Percentiles rank a stretch among this genome's conserved stretches.
Evolutionary conservation across 2,113 vertebrate species (phyloP).

Genomic region (Tapirus terrestris): DNA sequence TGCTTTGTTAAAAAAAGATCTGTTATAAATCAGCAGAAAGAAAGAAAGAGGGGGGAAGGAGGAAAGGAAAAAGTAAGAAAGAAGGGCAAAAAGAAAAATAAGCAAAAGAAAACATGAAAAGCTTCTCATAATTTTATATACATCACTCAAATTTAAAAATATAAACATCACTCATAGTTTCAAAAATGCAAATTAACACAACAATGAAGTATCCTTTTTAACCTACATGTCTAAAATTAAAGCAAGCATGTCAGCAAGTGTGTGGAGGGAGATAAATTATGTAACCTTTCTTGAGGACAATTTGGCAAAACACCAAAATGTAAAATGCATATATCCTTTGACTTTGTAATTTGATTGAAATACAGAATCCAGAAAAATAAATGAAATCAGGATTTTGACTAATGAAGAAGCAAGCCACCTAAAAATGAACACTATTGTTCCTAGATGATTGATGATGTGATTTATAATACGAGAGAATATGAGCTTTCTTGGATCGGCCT

Average conservation of each 20-base stretch:
- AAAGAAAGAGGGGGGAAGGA: not conserved
- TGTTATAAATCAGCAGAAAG: not conserved
- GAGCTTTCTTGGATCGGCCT: not conserved
- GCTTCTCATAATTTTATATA: conserved; percentile 3
- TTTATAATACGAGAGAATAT: conserved; percentile 37
- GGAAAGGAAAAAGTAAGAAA: not conserved
- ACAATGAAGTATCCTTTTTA: not conserved
- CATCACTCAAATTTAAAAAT: not conserved
- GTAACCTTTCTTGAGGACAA: not conserved
- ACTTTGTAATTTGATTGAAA: conserved; percentile 27
- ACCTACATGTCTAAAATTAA: not conserved
- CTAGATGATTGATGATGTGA: not conserved
- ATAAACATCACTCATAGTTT: not conserved
- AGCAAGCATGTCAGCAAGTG: not conserved
- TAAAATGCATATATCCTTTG: not conserved
- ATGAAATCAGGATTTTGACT: conserved; percentile 47
- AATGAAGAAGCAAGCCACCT: not conserved
- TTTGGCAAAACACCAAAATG: conserved; percentile 37
- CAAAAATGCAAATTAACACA: not conserved
- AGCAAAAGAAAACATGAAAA: not conserved
- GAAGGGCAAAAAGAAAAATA: not conserved
- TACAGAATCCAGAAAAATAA: conserved; percentile 49
- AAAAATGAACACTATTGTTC: not conserved
- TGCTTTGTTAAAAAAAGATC: not conserved
- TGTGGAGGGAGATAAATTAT: not conserved